Base-by-base conservation (phyloP, 2,888 invertebrate species). In the Branchellion lobata region DNA sequence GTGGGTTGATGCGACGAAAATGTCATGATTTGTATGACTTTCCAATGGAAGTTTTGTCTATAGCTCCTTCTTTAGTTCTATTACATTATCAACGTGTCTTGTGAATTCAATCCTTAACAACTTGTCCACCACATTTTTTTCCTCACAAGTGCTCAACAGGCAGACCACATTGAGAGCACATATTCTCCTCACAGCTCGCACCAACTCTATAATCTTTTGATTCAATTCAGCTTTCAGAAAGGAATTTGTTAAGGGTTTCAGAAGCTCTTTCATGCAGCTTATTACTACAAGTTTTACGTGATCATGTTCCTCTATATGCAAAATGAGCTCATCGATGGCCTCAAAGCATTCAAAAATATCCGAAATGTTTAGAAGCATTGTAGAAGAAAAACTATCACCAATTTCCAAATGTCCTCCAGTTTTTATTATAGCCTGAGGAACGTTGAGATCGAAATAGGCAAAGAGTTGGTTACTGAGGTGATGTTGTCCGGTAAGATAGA, bases 301-400 rank as follows among this genome's bases (percentile, higher is more conserved):
- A 18, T n/a, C 24, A 5, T n/a, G n/a, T n/a, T n/a, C 21, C 61
- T 57, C 61, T 24, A 24, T 57, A 14, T 5, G 3, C 3, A 57
- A 14, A 3, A 5, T 24, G 3, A 57, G 21, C 8, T 57, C 8
- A 24, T 57, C 61, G 5, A 57, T 24, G 24, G 24, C 61, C 3
- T 57, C 61, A 57, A 57, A 57, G 24, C 5, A 57, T n/a, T 57
- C 61, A 57, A 57, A 57, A 57, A 57, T 57, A n/a, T 57, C 61
- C 21, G n/a, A 57, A 24, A 57, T 57, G 24, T 57, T 57, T 8
- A 57, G 61, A 8, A 24, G 14, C n/a, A 24, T 57, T n/a, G n/a
- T n/a, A 14, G 14, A 5, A 14, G 21, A n/a, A 57, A 24, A n/a
- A 57, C 24, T n/a, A 18, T 8, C 40, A 5, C 8, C 40, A 8